phyloP scores from a whole-genome alignment of 2,888 invertebrate species.

The Oxycera nigricornis region DNA sequence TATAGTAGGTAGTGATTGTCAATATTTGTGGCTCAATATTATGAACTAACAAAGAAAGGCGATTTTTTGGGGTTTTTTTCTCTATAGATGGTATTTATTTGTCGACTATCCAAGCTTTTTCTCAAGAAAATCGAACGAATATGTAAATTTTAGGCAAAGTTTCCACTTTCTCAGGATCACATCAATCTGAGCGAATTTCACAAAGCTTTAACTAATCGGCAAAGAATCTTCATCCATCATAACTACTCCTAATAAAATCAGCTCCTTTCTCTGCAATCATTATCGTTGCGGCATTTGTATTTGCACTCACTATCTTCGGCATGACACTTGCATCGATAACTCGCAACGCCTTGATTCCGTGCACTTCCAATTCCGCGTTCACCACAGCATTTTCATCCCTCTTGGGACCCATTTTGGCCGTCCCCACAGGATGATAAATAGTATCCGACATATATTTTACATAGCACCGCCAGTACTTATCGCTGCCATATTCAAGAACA shows the following conservation, averaged over 20 bases:
- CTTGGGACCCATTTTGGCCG: slow-evolving; percentile 69
- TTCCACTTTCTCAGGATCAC: too few species aligned
- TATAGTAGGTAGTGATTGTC: not conserved
- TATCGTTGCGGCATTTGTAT: slow-evolving; percentile 66
- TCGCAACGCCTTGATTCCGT: slow-evolving; percentile 64
- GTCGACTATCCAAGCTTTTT: too few species aligned
- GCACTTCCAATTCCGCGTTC: slow-evolving; percentile 65
- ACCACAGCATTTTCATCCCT: slow-evolving; percentile 64
- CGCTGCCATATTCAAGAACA: slow-evolving; percentile 71
- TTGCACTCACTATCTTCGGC: slow-evolving; percentile 68
- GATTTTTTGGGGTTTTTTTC: slow-evolving; percentile 55
- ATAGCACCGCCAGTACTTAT: slow-evolving; percentile 87
- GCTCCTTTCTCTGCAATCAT: slow-evolving; percentile 74
- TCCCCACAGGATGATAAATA: slow-evolving; percentile 76
- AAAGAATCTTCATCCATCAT: too few species aligned
- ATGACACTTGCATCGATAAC: slow-evolving; percentile 73
- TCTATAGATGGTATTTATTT: too few species aligned
- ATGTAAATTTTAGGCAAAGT: too few species aligned
- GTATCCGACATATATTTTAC: slow-evolving; percentile 79
- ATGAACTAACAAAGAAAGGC: not conserved
- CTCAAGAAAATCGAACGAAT: too few species aligned
- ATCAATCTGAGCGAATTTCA: too few species aligned
- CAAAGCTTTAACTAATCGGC: too few species aligned
- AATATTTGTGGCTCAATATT: not conserved
- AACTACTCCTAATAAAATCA: slow-evolving; percentile 65